Base-by-base conservation (phyloP, 53 echinoderm and acorn worm species). In the Patiria pectinifera region DNA sequence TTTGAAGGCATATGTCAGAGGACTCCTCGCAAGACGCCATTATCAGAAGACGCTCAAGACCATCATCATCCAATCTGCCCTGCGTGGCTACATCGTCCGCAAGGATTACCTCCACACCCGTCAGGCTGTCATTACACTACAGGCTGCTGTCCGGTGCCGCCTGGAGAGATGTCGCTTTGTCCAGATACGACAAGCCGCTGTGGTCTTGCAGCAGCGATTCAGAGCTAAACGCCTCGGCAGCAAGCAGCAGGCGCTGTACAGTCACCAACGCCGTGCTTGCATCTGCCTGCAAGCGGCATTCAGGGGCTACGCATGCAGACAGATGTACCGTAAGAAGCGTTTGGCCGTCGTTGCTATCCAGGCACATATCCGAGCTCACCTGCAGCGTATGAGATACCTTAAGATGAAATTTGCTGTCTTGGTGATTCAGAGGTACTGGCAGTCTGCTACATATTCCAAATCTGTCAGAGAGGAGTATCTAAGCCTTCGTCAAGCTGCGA, bases 111-210 rank as follows among this genome's bases (percentile, higher is more conserved):
- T 46, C 9, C 5, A 62, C n/a, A 75, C 76, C 21, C 90, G 70
- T 61, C 47, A 76, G 0, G 97, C 99, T 2, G 89, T 93, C 35
- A 77, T 93, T 69, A 86, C 93, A 11, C 86, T 98, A 12, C 99
- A 98, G 78, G 91, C 96, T 53, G 91, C 87, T 44, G 83, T 95
- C 91, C 93, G 96, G 62, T 92, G 96, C 59, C 76, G 76, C 15
- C 71, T 87, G 82, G 92, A 63, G 66, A 92, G 94, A 47, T 45
- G 48, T 26, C 53, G 75, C 47, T 96, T 93, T 19, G 83, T 87
- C 53, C 82, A 62, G 71, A 26, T 93, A 23, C 91, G 43, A 11
- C 58, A 83, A 13, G 92, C 94, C 14, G 66, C 87, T n/a, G 53
- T 93, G 62, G 48, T 47, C 4, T 19, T 96, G 22, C 96, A 96